Conservation (phyloP, 2,797 vertebrate species). For the Rachycentron canadum region DNA sequence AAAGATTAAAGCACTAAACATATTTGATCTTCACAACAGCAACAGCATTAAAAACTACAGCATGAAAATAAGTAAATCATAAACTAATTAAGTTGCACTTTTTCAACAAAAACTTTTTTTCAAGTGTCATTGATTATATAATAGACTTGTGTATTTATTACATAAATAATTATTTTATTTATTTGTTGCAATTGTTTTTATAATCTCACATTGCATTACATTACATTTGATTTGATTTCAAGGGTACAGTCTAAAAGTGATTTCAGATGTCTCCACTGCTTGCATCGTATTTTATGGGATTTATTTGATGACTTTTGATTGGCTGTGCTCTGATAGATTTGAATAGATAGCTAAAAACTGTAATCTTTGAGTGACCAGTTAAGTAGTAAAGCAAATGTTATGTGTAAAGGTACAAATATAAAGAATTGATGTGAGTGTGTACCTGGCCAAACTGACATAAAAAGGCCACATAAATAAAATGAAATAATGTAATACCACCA, state of each 20-base stretch:
- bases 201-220: slow-evolving; percentile 11
- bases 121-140: background rate
- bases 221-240: slow-evolving; percentile 25
- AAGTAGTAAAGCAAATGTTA: background rate
- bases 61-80: background rate
- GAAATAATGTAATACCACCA: slow-evolving; percentile 8
- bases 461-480: background rate
- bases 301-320: background rate
- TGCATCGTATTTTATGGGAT: background rate
- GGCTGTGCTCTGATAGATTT: background rate
- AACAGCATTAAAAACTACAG: background rate
- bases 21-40: background rate
- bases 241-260: no score
- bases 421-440: background rate
- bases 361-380: background rate
- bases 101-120: background rate
- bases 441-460: background rate
- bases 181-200: background rate
- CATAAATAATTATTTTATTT: background rate
- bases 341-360: background rate
- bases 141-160: background rate
- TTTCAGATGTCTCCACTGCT: background rate
- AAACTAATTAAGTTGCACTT: background rate
- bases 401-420: background rate
- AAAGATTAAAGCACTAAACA: background rate